phyloP scores from a whole-genome alignment of 2,797 vertebrate species.

The Pelobates cultripes region DNA sequence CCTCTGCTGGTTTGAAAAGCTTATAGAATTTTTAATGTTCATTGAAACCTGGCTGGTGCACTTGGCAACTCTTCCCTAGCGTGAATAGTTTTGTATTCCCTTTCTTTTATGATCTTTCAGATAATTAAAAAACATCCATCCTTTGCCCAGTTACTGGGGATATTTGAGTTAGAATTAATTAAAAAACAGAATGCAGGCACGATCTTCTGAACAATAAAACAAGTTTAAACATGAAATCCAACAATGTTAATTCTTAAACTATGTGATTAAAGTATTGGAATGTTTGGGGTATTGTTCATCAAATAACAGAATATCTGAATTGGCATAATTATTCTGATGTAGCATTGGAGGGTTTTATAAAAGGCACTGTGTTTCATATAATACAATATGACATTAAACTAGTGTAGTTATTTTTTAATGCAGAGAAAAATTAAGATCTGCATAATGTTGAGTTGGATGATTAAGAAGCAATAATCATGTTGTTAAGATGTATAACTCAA shows the following conservation, averaged over 20 bases:
- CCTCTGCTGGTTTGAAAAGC: conserved; percentile 50
- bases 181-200: conserved; percentile 39
- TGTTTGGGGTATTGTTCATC: conserved; percentile 12
- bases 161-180: conserved; percentile 49
- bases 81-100: conserved; percentile 43
- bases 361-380: conserved; percentile 19
- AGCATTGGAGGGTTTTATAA: conserved; percentile 16
- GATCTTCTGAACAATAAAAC: conserved; percentile 50
- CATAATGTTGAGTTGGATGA: conserved; percentile 23
- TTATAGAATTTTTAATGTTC: conserved; percentile 50
- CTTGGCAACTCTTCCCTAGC: conserved; percentile 41
- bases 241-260: conserved; percentile 37
- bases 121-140: conserved; percentile 56
- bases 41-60: conserved; percentile 40
- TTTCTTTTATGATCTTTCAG: conserved; percentile 54
- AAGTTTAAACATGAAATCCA: conserved; percentile 33
- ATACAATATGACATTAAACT: conserved; percentile 16
- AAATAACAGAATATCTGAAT: background rate
- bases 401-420: conserved; percentile 23
- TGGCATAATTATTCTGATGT: conserved; percentile 27
- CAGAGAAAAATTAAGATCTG: background rate
- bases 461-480: conserved; percentile 28
- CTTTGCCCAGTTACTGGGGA: conserved; percentile 48
- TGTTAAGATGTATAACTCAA: background rate
- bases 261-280: conserved; percentile 31